Percentiles rank a stretch among this genome's conserved stretches.
Conservation (phyloP, 2,113 vertebrate species). For the Malurus cyaneus region DNA sequence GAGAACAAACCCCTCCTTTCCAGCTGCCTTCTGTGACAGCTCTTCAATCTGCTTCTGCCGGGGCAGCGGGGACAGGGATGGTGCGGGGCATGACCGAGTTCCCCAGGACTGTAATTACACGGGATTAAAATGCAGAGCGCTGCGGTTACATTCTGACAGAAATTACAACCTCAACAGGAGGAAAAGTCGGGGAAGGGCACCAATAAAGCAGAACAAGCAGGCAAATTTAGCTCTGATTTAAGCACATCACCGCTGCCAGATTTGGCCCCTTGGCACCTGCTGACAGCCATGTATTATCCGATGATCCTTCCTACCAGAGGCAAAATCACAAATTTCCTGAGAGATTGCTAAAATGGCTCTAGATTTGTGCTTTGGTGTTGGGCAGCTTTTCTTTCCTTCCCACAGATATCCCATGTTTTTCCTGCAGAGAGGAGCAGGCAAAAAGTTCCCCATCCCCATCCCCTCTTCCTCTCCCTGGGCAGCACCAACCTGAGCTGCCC, state of each 20-base stretch:
- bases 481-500: not conserved
- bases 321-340: not conserved
- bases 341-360: not conserved
- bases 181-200: not conserved
- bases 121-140: conserved; percentile 39
- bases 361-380: not conserved
- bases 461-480: not conserved
- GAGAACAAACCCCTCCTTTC: not conserved
- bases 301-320: not conserved
- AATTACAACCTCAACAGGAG: not conserved
- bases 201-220: not conserved
- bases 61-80: not conserved
- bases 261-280: not conserved
- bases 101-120: not conserved
- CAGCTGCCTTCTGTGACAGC: not conserved
- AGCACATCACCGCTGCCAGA: rapidly evolving
- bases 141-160: not conserved
- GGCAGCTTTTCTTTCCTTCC: not conserved
- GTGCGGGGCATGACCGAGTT: not conserved
- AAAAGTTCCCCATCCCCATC: rapidly evolving
- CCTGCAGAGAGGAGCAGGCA: rapidly evolving
- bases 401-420: not conserved
- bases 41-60: not conserved
- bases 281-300: not conserved
- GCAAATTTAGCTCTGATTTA: not conserved